These are phyloP conservation scores for Alcedo atthis DNA, from an alignment of 2,797 vertebrate species.

Conservation along the genomic window DNA sequence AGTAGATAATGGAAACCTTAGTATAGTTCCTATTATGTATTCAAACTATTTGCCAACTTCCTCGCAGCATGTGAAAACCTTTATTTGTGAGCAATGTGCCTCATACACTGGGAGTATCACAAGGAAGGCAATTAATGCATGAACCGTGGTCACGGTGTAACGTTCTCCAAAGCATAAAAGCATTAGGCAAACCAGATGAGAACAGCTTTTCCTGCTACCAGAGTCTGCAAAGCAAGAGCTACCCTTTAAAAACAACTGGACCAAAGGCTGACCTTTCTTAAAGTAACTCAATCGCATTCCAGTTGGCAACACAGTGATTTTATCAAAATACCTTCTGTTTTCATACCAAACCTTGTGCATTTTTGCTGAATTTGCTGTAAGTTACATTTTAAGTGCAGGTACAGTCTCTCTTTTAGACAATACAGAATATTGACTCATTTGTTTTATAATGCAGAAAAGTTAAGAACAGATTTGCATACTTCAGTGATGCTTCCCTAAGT, in stretches of 20 bases:
- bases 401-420: neutral
- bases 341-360: neutral
- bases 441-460: neutral
- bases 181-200: neutral
- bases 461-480: neutral
- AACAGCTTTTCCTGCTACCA: neutral
- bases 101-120: neutral
- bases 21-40: slow-evolving; percentile 32
- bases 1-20: slow-evolving; percentile 47
- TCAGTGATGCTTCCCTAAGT: neutral
- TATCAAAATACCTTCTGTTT: slow-evolving; percentile 7
- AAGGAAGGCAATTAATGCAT: neutral
- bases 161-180: neutral
- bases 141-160: neutral
- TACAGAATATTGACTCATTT: neutral
- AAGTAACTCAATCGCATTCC: neutral
- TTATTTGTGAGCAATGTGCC: slow-evolving; percentile 28
- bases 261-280: neutral
- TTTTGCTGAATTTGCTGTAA: neutral
- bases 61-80: slow-evolving; percentile 37
- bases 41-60: slow-evolving; percentile 53
- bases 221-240: neutral
- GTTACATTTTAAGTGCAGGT: neutral
- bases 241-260: neutral
- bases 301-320: neutral